Conservation (phyloP, 2,888 invertebrate species). For the Eupeodes latifasciatus region DNA sequence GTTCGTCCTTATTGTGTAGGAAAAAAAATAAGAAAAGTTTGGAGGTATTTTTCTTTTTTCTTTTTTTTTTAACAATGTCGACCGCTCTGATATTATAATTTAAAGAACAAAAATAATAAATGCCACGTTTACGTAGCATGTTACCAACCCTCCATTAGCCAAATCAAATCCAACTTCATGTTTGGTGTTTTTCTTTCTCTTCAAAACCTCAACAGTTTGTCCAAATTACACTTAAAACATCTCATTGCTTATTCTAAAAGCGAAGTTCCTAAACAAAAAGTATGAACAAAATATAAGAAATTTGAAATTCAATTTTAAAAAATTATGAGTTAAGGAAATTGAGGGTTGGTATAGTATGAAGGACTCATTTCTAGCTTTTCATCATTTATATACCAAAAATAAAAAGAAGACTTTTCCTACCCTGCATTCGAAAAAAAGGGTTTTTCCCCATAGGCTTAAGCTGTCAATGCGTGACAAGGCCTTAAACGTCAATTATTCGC, state of each 20-base stretch:
- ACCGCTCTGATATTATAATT: constrained; percentile 46
- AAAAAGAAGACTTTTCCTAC: constrained; percentile 24
- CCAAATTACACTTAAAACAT: constrained; percentile 57
- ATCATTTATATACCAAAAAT: background rate
- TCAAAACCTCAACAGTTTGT: constrained; percentile 63
- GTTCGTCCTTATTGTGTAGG: constrained; percentile 42
- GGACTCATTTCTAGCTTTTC: background rate
- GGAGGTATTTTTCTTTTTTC: background rate
- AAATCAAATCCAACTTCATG: constrained; percentile 24
- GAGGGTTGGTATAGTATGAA: no score
- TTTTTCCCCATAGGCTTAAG: constrained; percentile 9
- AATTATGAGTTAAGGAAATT: constrained; percentile 38
- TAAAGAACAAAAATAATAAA: constrained; percentile 59
- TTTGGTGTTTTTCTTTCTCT: constrained; percentile 21
- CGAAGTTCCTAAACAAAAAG: background rate
- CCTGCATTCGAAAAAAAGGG: constrained; percentile 4
- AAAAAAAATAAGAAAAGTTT: background rate
- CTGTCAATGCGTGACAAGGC: constrained; percentile 63
- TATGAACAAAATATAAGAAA: constrained; percentile 31
- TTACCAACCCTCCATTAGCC: constrained; percentile 21
- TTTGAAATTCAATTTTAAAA: constrained; percentile 69
- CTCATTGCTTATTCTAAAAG: constrained; percentile 60
- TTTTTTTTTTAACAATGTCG: background rate
- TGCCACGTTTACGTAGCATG: constrained; percentile 39
- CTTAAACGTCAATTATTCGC: constrained; percentile 63